These are phyloP conservation scores for Lordiphosa fenestrarum DNA, from an alignment of 2,888 invertebrate genomes.

Conservation along the genomic window DNA sequence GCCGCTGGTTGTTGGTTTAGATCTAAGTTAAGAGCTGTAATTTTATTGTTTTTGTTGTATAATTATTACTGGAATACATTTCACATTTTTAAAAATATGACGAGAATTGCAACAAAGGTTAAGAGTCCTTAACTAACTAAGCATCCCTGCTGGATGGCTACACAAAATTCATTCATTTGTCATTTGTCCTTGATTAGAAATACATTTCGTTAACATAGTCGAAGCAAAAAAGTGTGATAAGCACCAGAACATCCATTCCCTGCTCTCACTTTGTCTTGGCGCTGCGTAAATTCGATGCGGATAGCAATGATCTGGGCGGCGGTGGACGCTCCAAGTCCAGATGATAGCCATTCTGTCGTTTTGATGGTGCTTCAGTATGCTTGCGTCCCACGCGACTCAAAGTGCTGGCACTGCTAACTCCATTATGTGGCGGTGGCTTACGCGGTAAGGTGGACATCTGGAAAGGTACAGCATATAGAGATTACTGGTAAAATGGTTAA, in stretches of 20 bases:
- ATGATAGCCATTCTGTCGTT: conserved; percentile 60
- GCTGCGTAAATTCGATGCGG: conserved; percentile 75
- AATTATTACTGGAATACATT: conserved; percentile 51
- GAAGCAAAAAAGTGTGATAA: conserved; percentile 18
- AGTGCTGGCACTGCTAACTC: conserved; percentile 69
- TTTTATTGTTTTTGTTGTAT: conserved; percentile 50
- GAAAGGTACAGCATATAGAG: too few species aligned
- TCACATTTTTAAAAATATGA: conserved; percentile 66
- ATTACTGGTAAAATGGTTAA: too few species aligned
- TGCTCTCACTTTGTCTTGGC: conserved; percentile 49
- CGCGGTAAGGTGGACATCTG: conserved; percentile 77
- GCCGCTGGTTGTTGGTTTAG: background rate
- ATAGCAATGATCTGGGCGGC: conserved; percentile 76
- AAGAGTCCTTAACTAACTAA: conserved; percentile 38
- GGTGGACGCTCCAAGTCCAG: conserved; percentile 74
- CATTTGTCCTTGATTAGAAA: conserved; percentile 28
- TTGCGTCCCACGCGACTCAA: conserved; percentile 71
- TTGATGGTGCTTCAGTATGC: conserved; percentile 54
- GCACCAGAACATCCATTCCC: conserved; percentile 13
- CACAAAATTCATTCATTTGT: conserved; percentile 6
- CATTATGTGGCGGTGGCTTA: conserved; percentile 69
- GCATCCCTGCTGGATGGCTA: conserved; percentile 10
- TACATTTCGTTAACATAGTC: conserved; percentile 14
- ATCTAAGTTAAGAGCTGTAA: conserved; percentile 55
- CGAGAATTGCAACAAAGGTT: conserved; percentile 72